Conservation (phyloP, 2,888 invertebrate species). For the Coelopa pilipes region DNA sequence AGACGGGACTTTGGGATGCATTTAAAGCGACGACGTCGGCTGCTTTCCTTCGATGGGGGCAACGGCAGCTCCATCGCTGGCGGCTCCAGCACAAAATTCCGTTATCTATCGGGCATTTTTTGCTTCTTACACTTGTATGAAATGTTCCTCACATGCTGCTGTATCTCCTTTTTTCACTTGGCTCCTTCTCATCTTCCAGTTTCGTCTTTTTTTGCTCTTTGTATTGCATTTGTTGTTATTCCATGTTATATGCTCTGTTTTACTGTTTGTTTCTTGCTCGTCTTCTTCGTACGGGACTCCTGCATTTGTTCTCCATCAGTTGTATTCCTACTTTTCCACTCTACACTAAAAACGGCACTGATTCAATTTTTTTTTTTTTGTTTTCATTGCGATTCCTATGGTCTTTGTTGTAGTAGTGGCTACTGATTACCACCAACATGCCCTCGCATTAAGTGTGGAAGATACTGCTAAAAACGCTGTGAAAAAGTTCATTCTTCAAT, state of each 20-base stretch:
- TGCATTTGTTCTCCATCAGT: background rate
- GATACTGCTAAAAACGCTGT: background rate
- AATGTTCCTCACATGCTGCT: no score
- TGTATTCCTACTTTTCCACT: background rate
- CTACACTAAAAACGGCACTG: background rate
- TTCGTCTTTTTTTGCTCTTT: background rate
- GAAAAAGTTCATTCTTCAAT: background rate
- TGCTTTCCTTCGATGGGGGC: conserved; percentile 5
- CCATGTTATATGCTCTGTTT: background rate
- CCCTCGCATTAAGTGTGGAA: background rate
- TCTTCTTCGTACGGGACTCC: background rate
- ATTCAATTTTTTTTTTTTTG: conserved; percentile 4
- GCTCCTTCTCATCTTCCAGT: background rate
- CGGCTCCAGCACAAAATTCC: conserved; percentile 31
- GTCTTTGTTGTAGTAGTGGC: background rate
- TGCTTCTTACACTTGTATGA: background rate
- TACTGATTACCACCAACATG: conserved; percentile 4
- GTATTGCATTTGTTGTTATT: background rate
- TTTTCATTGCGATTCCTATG: conserved; percentile 1
- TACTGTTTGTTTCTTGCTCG: background rate
- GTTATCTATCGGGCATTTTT: conserved; percentile 31
- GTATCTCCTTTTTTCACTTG: background rate
- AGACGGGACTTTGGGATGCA: background rate
- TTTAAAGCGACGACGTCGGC: conserved; percentile 10
- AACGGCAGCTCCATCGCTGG: background rate